Conservation (phyloP, 1,140 invertebrate genomes). For the Gonatopus flavifemur region DNA sequence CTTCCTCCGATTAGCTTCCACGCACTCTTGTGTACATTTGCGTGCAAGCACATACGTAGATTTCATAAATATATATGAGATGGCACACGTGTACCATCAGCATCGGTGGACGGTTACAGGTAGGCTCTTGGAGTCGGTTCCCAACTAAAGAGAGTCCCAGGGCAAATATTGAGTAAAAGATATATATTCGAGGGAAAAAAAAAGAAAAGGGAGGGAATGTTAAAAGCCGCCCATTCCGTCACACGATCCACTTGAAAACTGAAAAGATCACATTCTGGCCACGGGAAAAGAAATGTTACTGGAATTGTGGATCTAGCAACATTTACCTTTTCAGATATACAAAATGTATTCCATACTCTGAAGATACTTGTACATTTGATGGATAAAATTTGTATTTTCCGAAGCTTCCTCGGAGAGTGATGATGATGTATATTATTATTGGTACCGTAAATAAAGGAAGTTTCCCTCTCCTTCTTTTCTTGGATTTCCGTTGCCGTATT, state of each 20-base stretch:
- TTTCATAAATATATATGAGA: conserved; percentile 12
- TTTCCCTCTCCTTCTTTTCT: neutral
- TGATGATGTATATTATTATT: too few species aligned
- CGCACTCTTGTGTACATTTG: conserved; percentile 20
- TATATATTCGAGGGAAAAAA: too few species aligned
- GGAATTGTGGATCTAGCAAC: too few species aligned
- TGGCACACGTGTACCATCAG: conserved; percentile 13
- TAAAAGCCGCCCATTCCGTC: conserved; percentile 30
- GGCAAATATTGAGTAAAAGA: conserved; percentile 35
- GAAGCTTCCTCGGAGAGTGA: neutral
- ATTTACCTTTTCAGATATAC: too few species aligned
- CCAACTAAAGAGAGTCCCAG: conserved; percentile 12
- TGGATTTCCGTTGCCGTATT: neutral
- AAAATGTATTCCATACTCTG: too few species aligned
- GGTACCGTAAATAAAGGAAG: neutral
- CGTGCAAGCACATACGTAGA: conserved; percentile 4
- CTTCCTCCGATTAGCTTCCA: conserved; percentile 22
- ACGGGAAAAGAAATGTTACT: too few species aligned
- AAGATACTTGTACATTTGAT: neutral
- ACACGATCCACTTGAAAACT: too few species aligned
- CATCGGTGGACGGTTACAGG: conserved; percentile 20
- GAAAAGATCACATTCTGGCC: too few species aligned
- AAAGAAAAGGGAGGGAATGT: conserved; percentile 34
- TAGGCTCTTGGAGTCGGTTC: conserved; percentile 15
- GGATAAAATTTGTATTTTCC: neutral